Base-by-base conservation (phyloP, 1,140 invertebrate genomes). In the Mactra quadrangularis region DNA sequence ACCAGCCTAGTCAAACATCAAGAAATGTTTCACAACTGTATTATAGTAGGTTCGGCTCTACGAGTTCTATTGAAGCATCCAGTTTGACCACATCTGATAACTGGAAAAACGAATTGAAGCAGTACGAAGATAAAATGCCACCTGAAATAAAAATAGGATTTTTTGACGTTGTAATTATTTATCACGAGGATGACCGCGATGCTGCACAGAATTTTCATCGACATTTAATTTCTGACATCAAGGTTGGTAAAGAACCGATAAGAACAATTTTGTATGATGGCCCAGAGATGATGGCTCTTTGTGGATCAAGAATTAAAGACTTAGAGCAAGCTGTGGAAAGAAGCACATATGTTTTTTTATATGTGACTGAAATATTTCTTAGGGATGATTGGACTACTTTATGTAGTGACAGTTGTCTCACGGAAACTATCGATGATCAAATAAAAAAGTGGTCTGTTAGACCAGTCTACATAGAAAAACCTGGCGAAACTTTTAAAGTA, bases 401-500 rank as follows among this genome's bases (percentile, higher is more conserved):
- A 27, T 82, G 83, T 6, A 85, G 87, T 74, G 87, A 89, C 47
- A 70, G 52, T 33, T 87, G 86, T 71, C 55, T 89, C 50, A 89
- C 87, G 85, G 84, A 85, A 33, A 76, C 85, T 25, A 87, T 89
- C 19, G 77, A 83, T 38, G 85, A 89, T 60, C 82, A 70, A 27
- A 55, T 78, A 0, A 89, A 89, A 33, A 78, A 79, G 45, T 89
- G 87, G 86, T 87, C 86, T 83, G 86, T 89, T 6, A 84, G 87
- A 15, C 87, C 87, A 33, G 86, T 89, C 11, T 86, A 84, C 27
- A 87, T 86, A 35, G 75, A 75, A 27, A 82, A 81, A 45, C 60
- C 81, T 29, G 86, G 84, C 62, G 62, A 76, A n/a, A 62, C 83
- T n/a, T 89, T 89, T 59, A 74, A 53, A 55, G 83, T 89, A 35